Conservation (phyloP, 2,888 invertebrate species). For the Nemotelus nigrinus region DNA sequence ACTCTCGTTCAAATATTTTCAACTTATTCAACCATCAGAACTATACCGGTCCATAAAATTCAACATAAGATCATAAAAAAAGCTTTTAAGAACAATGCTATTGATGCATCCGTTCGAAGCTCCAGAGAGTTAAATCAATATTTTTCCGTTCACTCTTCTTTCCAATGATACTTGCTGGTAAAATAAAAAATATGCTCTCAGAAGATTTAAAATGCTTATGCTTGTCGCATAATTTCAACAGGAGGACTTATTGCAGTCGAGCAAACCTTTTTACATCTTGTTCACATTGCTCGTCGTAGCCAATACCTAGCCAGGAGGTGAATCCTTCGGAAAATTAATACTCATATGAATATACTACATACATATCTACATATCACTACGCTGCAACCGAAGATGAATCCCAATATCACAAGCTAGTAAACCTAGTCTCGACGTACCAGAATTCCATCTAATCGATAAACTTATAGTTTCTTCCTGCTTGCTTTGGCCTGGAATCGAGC, state of each 20-base stretch:
- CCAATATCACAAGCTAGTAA: not conserved
- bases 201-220: not conserved
- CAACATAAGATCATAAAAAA: too few relatives aligned
- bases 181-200: too few relatives aligned
- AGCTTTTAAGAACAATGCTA: too few relatives aligned
- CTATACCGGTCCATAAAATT: too few relatives aligned
- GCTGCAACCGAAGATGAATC: not conserved
- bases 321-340: too few relatives aligned
- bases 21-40: too few relatives aligned
- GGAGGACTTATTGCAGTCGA: not conserved
- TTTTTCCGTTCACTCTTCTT: too few relatives aligned
- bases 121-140: too few relatives aligned
- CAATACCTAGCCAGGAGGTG: too few relatives aligned
- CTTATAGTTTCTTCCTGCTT: constrained; percentile 8
- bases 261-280: not conserved
- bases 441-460: constrained; percentile 18
- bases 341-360: not conserved
- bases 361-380: not conserved
- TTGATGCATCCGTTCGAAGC: too few relatives aligned
- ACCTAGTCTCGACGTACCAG: not conserved
- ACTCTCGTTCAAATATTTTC: too few relatives aligned
- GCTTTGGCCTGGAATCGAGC: constrained; percentile 42
- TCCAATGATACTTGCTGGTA: too few relatives aligned
- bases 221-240: constrained; percentile 18
- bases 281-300: not conserved